Evolutionary conservation across 2,797 vertebrate genomes (phyloP).

Genomic region (Sebastes cheni): DNA sequence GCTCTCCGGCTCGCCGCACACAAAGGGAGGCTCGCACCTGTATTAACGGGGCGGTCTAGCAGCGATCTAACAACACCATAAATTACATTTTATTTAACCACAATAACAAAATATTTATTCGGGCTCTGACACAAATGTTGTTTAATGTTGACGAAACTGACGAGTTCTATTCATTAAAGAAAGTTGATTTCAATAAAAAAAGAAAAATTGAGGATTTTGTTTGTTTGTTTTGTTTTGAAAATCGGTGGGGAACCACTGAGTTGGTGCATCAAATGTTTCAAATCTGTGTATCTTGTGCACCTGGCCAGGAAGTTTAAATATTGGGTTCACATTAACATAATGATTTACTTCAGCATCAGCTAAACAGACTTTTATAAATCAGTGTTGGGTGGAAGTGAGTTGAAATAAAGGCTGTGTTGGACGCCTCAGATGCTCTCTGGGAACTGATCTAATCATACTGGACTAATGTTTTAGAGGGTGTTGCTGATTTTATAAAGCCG

Average conservation of each 20-base stretch:
- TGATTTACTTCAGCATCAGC: neutral
- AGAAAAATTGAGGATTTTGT: too few relatives aligned
- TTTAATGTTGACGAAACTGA: too few relatives aligned
- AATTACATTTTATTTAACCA: too few relatives aligned
- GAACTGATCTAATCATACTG: neutral
- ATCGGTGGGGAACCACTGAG: neutral
- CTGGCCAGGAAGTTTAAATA: neutral
- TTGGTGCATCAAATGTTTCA: neutral
- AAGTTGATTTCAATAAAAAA: too few relatives aligned
- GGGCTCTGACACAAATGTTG: too few relatives aligned
- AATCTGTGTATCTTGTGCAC: neutral
- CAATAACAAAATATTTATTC: too few relatives aligned
- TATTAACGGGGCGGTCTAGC: too few relatives aligned
- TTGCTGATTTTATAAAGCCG: slow-evolving; percentile 17
- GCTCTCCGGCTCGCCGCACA: too few relatives aligned
- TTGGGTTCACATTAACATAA: neutral
- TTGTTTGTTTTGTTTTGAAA: too few relatives aligned
- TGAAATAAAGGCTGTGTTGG: neutral
- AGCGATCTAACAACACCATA: too few relatives aligned
- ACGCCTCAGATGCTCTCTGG: neutral
- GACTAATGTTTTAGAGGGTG: neutral
- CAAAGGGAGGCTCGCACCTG: too few relatives aligned
- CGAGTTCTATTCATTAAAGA: too few relatives aligned
- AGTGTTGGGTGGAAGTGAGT: neutral
- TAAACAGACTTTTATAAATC: neutral